Evolutionary conservation across 2,797 vertebrate genomes (phyloP), one percentile per base, ranked within the genome.

Genomic region (Sus cebifrons): DNA sequence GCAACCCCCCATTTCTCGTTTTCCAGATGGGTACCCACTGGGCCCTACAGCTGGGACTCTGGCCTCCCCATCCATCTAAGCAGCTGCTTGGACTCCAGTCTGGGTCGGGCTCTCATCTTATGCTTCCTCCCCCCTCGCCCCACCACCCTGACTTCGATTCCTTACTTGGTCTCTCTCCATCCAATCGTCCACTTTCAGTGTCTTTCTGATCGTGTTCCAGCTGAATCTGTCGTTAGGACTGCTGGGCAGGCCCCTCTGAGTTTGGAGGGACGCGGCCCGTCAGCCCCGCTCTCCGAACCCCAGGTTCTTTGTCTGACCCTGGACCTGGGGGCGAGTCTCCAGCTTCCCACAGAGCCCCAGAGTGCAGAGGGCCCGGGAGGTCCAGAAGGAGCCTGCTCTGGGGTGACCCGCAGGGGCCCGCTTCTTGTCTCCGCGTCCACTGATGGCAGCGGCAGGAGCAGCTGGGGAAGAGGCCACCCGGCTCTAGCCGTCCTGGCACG

Each of bases 51-150:
- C 14, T 11, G 16, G 58, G 1, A 4, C 16, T 6, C 44, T 0
- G 49, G 56, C 27, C 56, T n/a, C 81, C 16, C 2, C 29, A 3
- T 2, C 44, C 44, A 6, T 25, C 44, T 10, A 4, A 7, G 5
- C 71, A 13, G 0, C 23, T 8, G 4, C 25, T 25, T 16, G 11
- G 3, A 9, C 10, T 25, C 71, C 36, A 0, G 3, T 3, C 5
- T 18, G 54, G 52, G 5, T 49, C 2, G 8, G 5, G 23, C 70
- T 58, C 40, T 17, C 5, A 21, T 12, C 52, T 60, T 1, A 1
- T 1, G 0, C 0, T 3, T 13, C 23, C 74, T 64, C n/a, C 27
- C 71, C 68, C 13, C 6, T 0, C 2, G 1, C 0, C 16, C 29
- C 52, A 20, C 18, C 7, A 12, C 29, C 21, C 27, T 13, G 23